A percentile compares a stretch with the other conserved stretches of the same genome.
These are phyloP conservation scores for Drepana falcataria DNA, from an alignment of 2,888 invertebrate genomes.

Conservation along the genomic window DNA sequence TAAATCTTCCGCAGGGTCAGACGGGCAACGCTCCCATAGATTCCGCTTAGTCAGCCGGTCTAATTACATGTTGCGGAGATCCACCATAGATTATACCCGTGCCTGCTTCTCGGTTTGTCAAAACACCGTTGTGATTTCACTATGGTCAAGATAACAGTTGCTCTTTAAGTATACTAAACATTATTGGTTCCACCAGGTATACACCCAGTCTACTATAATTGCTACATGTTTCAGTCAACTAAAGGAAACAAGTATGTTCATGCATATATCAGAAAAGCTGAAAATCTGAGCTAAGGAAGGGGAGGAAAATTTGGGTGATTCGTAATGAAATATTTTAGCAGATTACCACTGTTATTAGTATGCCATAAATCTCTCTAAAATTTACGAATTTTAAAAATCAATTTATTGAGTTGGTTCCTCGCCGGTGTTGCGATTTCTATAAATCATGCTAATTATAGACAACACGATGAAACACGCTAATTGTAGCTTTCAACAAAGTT, in stretches of 20 bases:
- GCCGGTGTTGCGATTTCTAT: slow-evolving; percentile 8
- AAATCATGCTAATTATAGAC: slow-evolving; percentile 28
- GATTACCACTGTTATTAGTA: too few relatives aligned
- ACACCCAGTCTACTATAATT: too few relatives aligned
- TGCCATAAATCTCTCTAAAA: too few relatives aligned
- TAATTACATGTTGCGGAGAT: slow-evolving; percentile 49
- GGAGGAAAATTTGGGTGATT: too few relatives aligned
- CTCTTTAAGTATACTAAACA: slow-evolving; percentile 5
- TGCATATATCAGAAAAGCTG: too few relatives aligned
- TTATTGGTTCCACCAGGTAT: slow-evolving; percentile 12
- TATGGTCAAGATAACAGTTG: slow-evolving; percentile 1
- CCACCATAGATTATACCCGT: slow-evolving; percentile 38
- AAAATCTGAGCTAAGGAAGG: too few relatives aligned
- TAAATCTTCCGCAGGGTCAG: slow-evolving; percentile 43
- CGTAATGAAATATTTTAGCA: too few relatives aligned
- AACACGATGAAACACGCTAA: slow-evolving; percentile 6
- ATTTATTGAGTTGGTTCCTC: too few relatives aligned
- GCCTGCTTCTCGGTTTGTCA: slow-evolving; percentile 42
- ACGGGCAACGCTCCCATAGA: slow-evolving; percentile 46
- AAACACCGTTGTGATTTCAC: slow-evolving; percentile 26
- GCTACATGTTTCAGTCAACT: too few relatives aligned
- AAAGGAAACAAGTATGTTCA: too few relatives aligned
- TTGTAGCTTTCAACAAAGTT: slow-evolving; percentile 23
- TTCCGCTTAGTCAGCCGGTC: slow-evolving; percentile 56
- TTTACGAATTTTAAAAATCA: too few relatives aligned